phyloP scores from a whole-genome alignment of 2,113 vertebrate species.

The Carassius gibelio region DNA sequence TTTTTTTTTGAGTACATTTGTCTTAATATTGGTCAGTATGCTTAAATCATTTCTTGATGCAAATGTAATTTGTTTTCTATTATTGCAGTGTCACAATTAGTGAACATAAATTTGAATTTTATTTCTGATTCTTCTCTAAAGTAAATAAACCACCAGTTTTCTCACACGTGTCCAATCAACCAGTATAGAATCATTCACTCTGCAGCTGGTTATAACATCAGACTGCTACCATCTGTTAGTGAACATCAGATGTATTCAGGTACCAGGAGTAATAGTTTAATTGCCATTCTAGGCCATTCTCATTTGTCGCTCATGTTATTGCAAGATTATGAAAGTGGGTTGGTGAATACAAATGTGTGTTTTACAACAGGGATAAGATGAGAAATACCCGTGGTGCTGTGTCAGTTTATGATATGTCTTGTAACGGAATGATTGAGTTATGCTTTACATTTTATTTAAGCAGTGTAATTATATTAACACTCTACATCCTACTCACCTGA shows the following conservation, averaged over 20 bases:
- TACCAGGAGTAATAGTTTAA: constrained; percentile 4
- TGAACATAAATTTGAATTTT: background rate
- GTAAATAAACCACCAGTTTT: background rate
- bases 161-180: background rate
- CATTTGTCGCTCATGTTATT: background rate
- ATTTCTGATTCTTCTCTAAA: background rate
- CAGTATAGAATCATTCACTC: background rate
- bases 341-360: background rate
- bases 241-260: background rate
- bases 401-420: constrained; percentile 8
- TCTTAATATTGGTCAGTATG: background rate
- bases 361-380: background rate
- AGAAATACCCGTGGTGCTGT: background rate
- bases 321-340: background rate
- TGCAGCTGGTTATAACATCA: background rate
- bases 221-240: background rate
- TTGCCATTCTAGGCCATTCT: constrained; percentile 20
- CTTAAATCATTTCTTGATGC: background rate
- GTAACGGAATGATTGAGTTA: background rate
- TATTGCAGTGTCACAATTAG: background rate
- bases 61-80: background rate
- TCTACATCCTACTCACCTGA: background rate
- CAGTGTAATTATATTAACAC: background rate
- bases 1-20: background rate
- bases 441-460: background rate